These are phyloP conservation scores for Leptodactylus fallax DNA, from an alignment of 2,797 vertebrate species.

Conservation along the genomic window DNA sequence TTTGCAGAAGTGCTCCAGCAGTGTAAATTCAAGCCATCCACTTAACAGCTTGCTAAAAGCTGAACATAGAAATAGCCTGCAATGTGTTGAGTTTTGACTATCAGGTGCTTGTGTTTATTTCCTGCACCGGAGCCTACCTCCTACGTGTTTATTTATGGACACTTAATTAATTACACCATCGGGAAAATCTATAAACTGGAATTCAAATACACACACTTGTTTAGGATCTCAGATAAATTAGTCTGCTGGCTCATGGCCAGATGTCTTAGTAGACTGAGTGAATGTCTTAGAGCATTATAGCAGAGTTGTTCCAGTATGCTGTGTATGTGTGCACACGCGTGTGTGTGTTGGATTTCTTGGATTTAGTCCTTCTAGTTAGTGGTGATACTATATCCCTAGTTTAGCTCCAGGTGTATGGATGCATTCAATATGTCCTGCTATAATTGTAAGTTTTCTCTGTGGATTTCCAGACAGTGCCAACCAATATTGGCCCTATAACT, in stretches of 20 bases:
- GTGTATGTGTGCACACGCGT: background rate
- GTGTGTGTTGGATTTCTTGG: slow-evolving; percentile 1
- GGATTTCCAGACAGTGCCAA: background rate
- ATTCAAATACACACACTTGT: slow-evolving; percentile 48
- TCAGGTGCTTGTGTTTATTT: slow-evolving; percentile 34
- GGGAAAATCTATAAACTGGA: slow-evolving; percentile 57
- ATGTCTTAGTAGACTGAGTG: background rate
- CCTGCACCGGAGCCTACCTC: slow-evolving; percentile 43
- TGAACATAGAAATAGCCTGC: slow-evolving; percentile 42
- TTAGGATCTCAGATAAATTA: slow-evolving; percentile 39
- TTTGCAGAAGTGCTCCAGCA: slow-evolving; percentile 32
- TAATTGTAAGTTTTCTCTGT: slow-evolving; percentile 31
- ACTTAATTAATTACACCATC: slow-evolving; percentile 55
- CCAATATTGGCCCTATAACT: slow-evolving; percentile 41
- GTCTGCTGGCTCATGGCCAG: slow-evolving; percentile 17
- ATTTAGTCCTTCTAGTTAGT: background rate
- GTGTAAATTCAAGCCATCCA: slow-evolving; percentile 25
- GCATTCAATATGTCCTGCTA: background rate
- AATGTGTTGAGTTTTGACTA: slow-evolving; percentile 30
- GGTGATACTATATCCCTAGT: background rate
- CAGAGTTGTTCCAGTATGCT: background rate
- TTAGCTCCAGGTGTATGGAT: background rate
- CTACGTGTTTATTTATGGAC: slow-evolving; percentile 57
- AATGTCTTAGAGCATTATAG: background rate
- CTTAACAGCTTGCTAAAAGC: slow-evolving; percentile 44